Base-by-base conservation (phyloP, 1,140 invertebrate genomes). In the Hestina assimilis region DNA sequence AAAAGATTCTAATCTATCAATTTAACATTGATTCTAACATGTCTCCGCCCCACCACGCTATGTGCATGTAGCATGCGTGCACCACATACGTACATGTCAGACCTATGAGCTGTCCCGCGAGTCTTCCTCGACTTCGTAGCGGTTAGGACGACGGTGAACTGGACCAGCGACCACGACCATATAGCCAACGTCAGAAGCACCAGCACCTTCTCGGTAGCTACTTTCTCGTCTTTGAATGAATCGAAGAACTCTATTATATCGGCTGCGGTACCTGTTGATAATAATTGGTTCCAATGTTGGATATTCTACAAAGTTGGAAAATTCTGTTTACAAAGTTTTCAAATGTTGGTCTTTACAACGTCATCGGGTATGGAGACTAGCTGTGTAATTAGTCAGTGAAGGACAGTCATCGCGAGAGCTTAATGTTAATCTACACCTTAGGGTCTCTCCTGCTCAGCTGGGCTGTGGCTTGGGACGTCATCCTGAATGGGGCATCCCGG, bases 211-310 rank as follows among this genome's bases (percentile, higher is more conserved):
- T 95, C 93, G 0, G 90, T 83, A 0, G 93, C 93, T 21, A 96
- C 94, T 59, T 92, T 93, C 41, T 95, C 94, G 67, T 96, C 95
- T 85, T 96, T 96, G 87, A 98, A 98, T 0, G 96, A 97, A 78
- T 98, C 97, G 81, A 98, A 98, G 82, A 98, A 98, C 83, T 98
- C 97, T 20, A 98, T 97, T 52, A 98, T 98, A 79, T 98, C 97
- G 0, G 96, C 96, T 0, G 96, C 96, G 1, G 96, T 97, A 31
- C 92, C 91, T 92, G 66, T 9, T 17, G 11, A 24, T 9, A 21
- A 59, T 7, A 24, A n/a, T n/a, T n/a, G n/a, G n/a, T n/a, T n/a
- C n/a, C n/a, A n/a, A n/a, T n/a, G n/a, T n/a, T n/a, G n/a, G n/a
- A n/a, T n/a, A n/a, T n/a, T n/a, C n/a, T n/a, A n/a, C n/a, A n/a